Conservation (phyloP, 2,888 invertebrate genomes). For the Euclidia mi region DNA sequence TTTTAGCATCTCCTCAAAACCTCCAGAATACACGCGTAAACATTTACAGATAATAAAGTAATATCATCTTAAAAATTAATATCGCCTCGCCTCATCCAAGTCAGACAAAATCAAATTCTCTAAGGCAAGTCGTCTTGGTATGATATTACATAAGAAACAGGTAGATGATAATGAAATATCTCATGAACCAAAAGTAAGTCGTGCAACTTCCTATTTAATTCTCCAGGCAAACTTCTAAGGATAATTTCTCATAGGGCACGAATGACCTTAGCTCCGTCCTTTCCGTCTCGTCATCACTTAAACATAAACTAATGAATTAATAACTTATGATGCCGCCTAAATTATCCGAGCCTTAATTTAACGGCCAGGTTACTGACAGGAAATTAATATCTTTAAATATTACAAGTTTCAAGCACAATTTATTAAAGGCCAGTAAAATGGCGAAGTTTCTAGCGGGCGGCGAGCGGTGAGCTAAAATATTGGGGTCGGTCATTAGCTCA, state of each 20-base stretch:
- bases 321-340: conserved; percentile 44
- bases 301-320: conserved; percentile 48
- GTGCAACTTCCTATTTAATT: not conserved
- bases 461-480: conserved; percentile 25
- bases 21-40: too few relatives aligned
- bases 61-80: too few relatives aligned
- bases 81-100: too few relatives aligned
- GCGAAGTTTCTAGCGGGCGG: conserved; percentile 12
- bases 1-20: too few relatives aligned
- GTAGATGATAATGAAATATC: not conserved
- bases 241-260: too few relatives aligned
- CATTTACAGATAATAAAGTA: too few relatives aligned
- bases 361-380: conserved; percentile 57
- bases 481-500: conserved; percentile 30
- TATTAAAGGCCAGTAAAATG: conserved; percentile 40
- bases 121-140: too few relatives aligned
- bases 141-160: too few relatives aligned
- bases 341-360: conserved; percentile 52
- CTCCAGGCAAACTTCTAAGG: not conserved
- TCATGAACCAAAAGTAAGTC: not conserved
- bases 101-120: too few relatives aligned
- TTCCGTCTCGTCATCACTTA: conserved; percentile 14
- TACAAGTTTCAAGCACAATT: conserved; percentile 56
- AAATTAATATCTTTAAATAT: conserved; percentile 59
- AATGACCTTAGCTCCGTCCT: too few relatives aligned